Conservation (phyloP, 2,888 invertebrate genomes). For the Synergus laeviventris region DNA sequence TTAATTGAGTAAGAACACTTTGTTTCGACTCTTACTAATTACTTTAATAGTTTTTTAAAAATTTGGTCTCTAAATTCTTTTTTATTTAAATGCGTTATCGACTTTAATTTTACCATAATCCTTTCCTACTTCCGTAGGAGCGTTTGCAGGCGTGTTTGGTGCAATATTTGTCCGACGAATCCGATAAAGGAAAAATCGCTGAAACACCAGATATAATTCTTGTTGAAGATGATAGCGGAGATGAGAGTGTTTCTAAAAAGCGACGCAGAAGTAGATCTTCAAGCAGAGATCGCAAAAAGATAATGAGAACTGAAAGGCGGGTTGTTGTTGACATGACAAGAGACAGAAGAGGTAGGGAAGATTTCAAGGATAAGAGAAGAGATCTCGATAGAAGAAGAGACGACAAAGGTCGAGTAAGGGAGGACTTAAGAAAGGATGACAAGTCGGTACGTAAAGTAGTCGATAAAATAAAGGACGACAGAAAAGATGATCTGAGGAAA, state of each 20-base stretch:
- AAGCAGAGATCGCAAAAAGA: constrained; percentile 68
- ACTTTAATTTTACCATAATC: background rate
- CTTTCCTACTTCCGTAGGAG: constrained; percentile 68
- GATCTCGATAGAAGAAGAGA: constrained; percentile 67
- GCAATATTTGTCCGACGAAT: constrained; percentile 85
- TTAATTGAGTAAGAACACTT: too few relatives aligned
- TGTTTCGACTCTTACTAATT: too few relatives aligned
- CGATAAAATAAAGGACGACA: constrained; percentile 73
- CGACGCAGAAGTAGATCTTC: constrained; percentile 73
- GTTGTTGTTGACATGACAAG: constrained; percentile 72
- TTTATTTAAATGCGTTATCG: background rate
- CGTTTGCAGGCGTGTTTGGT: constrained; percentile 86
- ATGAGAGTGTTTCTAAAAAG: constrained; percentile 75
- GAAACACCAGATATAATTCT: constrained; percentile 80
- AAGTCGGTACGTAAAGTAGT: constrained; percentile 74
- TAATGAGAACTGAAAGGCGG: constrained; percentile 68
- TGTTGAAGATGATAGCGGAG: constrained; percentile 82
- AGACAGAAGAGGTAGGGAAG: constrained; percentile 64
- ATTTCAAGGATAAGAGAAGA: constrained; percentile 65
- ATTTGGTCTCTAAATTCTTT: background rate
- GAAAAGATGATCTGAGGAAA: constrained; percentile 72
- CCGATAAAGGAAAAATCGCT: constrained; percentile 76
- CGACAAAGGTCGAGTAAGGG: constrained; percentile 70
- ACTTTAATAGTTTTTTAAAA: too few relatives aligned
- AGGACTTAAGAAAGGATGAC: constrained; percentile 76